Base-by-base conservation (phyloP, 2,113 vertebrate genomes). In the Otis tarda region DNA sequence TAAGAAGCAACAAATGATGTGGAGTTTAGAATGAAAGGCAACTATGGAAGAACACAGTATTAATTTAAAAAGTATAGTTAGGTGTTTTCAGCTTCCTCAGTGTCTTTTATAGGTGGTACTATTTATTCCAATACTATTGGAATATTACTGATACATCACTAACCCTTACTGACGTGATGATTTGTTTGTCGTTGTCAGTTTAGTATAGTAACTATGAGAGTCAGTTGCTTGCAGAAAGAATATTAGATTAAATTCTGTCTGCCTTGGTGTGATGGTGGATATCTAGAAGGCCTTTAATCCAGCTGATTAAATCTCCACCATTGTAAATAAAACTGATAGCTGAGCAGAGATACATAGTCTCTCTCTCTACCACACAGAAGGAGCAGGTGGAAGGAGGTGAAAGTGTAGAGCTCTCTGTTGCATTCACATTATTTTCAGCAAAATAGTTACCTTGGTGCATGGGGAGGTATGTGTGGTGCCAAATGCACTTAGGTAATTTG, bases 401-500 rank as follows among this genome's bases (percentile, higher is more conserved):
- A 52, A 37, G 9, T 8, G 2, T 43, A 35, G 35, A 67, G 24
- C 41, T 63, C 7, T 25, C 31, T 59, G 7, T 27, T 91, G 37
- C 27, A 19, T 65, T 83, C 31, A 43, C 0, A 0, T 69, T 43
- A 11, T 15, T 70, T 89, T 73, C 59, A 81, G 60, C 18, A 43
- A n/a, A 63, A 50, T 14, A 30, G 41, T 50, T 61, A n/a, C 1
- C 1, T 30, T 35, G 35, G 12, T 73, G 50, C 27, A 3, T 56
- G 20, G 52, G 41, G 20, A 74, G 7, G 17, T 22, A 2, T 3
- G 8, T 37, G 33, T 65, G 70, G 60, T 71, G 43, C 35, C 53
- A 71, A 3, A 8, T 57, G 33, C 3, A 6, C 35, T 2, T 43
- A 0, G 37, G 28, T 14, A 27, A 12, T 43, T 63, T 6, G 2